These are phyloP conservation scores for Rhinoraja longicauda DNA, from an alignment of 2,797 vertebrate genomes.

Conservation along the genomic window DNA sequence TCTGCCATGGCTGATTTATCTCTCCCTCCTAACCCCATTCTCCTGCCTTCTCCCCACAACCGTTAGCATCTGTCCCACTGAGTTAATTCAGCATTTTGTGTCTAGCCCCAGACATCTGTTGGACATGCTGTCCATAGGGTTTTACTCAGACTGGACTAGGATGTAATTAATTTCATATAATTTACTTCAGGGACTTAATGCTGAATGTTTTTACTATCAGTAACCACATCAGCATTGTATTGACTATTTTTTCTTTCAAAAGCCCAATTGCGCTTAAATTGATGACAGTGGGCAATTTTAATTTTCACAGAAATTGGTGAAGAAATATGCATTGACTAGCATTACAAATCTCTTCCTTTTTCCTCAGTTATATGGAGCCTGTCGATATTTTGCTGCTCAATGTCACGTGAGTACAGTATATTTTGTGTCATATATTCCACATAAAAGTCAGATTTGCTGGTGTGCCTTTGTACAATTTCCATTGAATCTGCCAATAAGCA, in stretches of 20 bases:
- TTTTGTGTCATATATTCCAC: slow-evolving; percentile 12
- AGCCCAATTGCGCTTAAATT: not conserved
- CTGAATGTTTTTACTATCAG: not conserved
- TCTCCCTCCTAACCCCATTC: too few relatives aligned
- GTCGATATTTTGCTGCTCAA: slow-evolving; percentile 93
- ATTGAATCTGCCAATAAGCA: not conserved
- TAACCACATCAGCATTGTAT: not conserved
- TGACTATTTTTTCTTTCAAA: not conserved
- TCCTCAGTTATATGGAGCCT: slow-evolving; percentile 80
- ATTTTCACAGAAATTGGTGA: too few relatives aligned
- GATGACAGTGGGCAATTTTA: not conserved
- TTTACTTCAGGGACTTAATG: not conserved
- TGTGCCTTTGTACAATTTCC: not conserved
- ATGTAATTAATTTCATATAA: not conserved
- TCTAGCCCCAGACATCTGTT: not conserved
- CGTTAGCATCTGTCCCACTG: too few relatives aligned
- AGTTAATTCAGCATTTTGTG: too few relatives aligned
- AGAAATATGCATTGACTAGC: not conserved
- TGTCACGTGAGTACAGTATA: slow-evolving; percentile 83
- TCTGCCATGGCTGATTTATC: too few relatives aligned
- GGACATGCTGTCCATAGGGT: not conserved
- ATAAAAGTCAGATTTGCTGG: not conserved
- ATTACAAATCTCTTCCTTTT: slow-evolving; percentile 43
- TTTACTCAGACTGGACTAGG: too few relatives aligned
- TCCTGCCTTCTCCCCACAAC: too few relatives aligned